phyloP scores from a whole-genome alignment of 2,888 invertebrate species.

The Drosophila percnosoma region DNA sequence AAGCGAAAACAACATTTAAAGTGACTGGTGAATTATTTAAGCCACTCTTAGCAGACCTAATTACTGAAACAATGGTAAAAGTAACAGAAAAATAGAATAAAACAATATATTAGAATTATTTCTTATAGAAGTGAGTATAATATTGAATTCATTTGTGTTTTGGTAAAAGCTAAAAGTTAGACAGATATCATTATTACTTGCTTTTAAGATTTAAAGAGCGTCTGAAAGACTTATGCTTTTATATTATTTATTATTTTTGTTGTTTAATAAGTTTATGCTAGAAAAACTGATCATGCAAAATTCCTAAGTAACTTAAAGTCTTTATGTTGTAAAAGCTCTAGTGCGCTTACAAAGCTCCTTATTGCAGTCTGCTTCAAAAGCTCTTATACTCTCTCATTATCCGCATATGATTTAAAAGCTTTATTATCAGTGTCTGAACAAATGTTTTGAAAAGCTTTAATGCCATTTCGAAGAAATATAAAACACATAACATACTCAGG shows the following conservation, averaged over 20 bases:
- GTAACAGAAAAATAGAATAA: not conserved
- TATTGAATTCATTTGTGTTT: not conserved
- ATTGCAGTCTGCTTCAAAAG: not conserved
- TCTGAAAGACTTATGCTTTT: too few relatives aligned
- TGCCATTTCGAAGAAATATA: not conserved
- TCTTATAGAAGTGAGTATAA: not conserved
- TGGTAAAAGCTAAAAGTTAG: not conserved
- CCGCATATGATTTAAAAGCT: not conserved
- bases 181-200: not conserved
- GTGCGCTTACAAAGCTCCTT: not conserved
- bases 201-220: not conserved
- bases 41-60: not conserved
- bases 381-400: not conserved
- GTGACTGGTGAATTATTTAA: not conserved
- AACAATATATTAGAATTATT: fast-evolving
- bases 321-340: not conserved
- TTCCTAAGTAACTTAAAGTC: not conserved
- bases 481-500: not conserved
- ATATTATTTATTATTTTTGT: not conserved
- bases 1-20: not conserved
- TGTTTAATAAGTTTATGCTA: not conserved
- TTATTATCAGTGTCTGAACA: not conserved
- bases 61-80: not conserved
- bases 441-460: not conserved
- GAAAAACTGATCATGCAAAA: not conserved